Evolutionary conservation across 2,113 vertebrate genomes (phyloP).

Genomic region (Corynorhinus townsendii): DNA sequence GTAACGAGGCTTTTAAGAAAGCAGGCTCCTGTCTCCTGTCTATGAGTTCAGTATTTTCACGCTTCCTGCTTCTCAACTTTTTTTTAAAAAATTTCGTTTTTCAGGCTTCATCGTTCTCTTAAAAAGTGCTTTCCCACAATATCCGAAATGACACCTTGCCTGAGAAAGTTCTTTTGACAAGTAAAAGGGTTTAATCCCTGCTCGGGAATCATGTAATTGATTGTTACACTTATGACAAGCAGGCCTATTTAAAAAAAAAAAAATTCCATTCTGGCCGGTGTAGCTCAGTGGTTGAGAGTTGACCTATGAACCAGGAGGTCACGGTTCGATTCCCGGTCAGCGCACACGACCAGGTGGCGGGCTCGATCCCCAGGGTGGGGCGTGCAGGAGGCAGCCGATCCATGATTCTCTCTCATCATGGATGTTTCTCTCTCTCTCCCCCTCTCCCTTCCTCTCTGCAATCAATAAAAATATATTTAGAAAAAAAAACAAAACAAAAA

Average conservation of each 20-base stretch:
- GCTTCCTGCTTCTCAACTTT: neutral
- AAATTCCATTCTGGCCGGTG: no score
- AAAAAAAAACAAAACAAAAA: neutral
- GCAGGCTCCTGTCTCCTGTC: neutral
- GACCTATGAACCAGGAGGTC: no score
- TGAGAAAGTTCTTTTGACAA: neutral
- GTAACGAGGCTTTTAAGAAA: neutral
- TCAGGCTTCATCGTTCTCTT: neutral
- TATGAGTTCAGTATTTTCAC: neutral
- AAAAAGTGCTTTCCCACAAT: neutral
- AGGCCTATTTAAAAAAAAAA: neutral
- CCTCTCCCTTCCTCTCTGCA: no score
- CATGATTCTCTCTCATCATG: no score
- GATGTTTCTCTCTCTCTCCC: no score
- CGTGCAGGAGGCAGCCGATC: no score
- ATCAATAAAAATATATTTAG: no score
- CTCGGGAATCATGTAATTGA: neutral
- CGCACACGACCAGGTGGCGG: no score
- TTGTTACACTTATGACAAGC: neutral
- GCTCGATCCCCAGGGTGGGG: no score
- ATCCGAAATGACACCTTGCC: neutral
- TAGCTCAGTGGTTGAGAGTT: no score
- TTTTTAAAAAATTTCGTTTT: neutral
- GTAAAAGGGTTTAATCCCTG: neutral
- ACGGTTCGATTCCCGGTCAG: no score